Base-by-base conservation (phyloP, 1,140 invertebrate species). In the Potamilus streckersoni region DNA sequence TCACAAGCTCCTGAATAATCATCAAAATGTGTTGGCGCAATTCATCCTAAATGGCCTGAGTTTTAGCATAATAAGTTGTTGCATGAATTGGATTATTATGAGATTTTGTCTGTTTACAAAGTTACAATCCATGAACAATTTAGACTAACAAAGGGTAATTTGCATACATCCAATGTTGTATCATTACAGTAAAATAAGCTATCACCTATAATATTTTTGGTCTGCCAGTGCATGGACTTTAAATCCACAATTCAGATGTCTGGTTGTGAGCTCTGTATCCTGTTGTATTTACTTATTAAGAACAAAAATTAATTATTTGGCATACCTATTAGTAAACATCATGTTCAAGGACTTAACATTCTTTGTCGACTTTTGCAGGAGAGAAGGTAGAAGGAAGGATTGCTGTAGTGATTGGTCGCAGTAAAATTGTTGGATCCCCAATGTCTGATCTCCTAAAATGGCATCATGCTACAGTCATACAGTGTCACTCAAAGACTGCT, bases 371-470 rank as follows among this genome's bases (percentile, higher is more conserved):
- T 64, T 67, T 72, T 76, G 20, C 73, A 90, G 95, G 96, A 1
- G 92, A 96, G 0, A 85, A 92, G 74, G 95, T 99, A 27, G 92
- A 93, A 60, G 98, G 98, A 12, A 94, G 95, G 58, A 92, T 92
- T 69, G 97, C 97, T 16, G 97, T 99, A 19, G 97, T 99, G 15
- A 88, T 99, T 61, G 98, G 98, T 15, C 92, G 98, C 79, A 98
- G 97, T 89, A 98, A 98, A 91, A 99, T 99, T 86, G 97, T 99
- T 11, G 98, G 98, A 31, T 96, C 96, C 0, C 98, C 98, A 1
- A 95, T 96, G 71, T 93, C 97, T 0, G 96, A 98, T 90, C 91
- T 99, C 16, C 92, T 99, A 13, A 96, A 98, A 89, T 99, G 97
- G 97, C 93, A 97, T 73, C 92, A 99, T 91, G 97, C 97, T 1